These are phyloP conservation scores for Cebus imitator DNA, from an alignment of 2,113 vertebrate genomes.

Conservation along the genomic window DNA sequence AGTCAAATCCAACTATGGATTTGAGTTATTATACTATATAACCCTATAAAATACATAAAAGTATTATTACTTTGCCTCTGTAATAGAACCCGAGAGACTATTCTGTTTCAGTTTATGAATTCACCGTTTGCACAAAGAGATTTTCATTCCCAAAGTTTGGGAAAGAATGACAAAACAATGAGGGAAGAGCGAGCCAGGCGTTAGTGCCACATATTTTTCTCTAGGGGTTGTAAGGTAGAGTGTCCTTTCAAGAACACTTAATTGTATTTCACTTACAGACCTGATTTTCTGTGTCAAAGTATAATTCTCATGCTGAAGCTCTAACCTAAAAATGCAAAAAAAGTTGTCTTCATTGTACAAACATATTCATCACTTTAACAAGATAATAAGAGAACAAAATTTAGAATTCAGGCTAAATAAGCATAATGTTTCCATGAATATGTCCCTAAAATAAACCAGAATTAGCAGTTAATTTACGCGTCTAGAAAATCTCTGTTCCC, in stretches of 20 bases:
- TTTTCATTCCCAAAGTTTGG: not conserved
- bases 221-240: not conserved
- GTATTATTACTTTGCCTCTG: not conserved
- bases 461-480: not conserved
- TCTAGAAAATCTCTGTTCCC: not conserved
- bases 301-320: no score
- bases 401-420: not conserved
- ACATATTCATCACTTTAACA: slow-evolving; percentile 1
- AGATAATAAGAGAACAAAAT: not conserved
- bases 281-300: not conserved
- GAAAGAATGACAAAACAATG: not conserved
- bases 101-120: no score
- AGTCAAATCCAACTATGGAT: not conserved
- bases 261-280: not conserved
- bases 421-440: not conserved
- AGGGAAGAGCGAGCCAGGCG: not conserved
- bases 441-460: not conserved
- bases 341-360: not conserved
- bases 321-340: slow-evolving; percentile 3
- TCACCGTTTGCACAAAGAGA: no score
- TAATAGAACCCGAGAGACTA: not conserved
- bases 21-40: not conserved
- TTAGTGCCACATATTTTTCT: not conserved
- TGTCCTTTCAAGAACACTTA: not conserved
- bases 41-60: not conserved